These are phyloP conservation scores for Scolanthus callimorphus DNA, from an alignment of 92 coral and sea anemone species.

Conservation along the genomic window DNA sequence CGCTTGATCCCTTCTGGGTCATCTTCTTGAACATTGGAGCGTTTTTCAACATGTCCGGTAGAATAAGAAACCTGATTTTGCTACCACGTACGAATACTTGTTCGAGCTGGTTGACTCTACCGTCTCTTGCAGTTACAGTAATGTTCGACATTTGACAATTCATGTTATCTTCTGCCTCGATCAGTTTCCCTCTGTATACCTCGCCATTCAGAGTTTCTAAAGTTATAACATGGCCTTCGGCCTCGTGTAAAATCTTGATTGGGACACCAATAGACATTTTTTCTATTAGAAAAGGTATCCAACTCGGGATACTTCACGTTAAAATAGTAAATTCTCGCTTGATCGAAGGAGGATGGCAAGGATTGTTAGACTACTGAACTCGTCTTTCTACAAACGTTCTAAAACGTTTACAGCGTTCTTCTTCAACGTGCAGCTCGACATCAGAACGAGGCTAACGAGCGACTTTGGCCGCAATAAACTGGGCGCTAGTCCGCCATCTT, in stretches of 20 bases:
- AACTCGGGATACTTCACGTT: background rate
- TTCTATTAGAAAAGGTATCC: constrained; percentile 8
- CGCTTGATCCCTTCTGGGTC: constrained; percentile 87
- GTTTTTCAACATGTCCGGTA: constrained; percentile 98
- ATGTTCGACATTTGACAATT: constrained; percentile 95
- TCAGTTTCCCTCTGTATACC: constrained; percentile 94
- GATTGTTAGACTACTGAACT: constrained; percentile 15
- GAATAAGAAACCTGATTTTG: constrained; percentile 88
- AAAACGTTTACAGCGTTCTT: background rate
- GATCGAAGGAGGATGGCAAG: constrained; percentile 32
- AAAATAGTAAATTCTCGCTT: constrained; percentile 4
- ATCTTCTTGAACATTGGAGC: constrained; percentile 99
- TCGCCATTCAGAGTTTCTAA: constrained; percentile 97
- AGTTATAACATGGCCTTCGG: constrained; percentile 98
- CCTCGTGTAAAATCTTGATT: constrained; percentile 96
- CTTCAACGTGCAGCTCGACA: background rate
- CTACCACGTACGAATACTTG: constrained; percentile 99
- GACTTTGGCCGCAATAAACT: too few species aligned
- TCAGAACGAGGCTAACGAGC: background rate
- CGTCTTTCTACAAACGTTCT: background rate
- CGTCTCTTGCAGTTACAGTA: constrained; percentile 97
- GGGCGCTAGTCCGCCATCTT: too few species aligned
- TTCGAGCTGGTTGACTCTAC: constrained; percentile 90
- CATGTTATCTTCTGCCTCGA: constrained; percentile 99
- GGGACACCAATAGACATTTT: constrained; percentile 99